Base-by-base conservation (phyloP, 2,888 invertebrate species). In the Phlogophora meticulosa region DNA sequence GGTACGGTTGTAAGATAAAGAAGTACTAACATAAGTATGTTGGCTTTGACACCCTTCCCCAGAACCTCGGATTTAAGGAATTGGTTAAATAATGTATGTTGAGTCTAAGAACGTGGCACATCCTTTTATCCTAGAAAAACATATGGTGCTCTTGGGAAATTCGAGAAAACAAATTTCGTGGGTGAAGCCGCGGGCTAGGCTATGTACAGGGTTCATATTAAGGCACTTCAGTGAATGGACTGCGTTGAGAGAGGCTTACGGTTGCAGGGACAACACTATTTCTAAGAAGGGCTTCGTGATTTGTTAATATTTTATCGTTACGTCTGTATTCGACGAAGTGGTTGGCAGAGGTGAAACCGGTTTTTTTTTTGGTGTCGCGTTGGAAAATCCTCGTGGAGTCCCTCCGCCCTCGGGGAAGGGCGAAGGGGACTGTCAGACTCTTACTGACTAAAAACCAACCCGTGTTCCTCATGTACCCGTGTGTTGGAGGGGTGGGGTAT, bases 81-180 rank as follows among this genome's bases (percentile, higher is more conserved):
- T 57, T 59, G 36, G 7, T 28, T 82, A 68, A 80, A 80, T 82
- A 64, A 80, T 80, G 55, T 66, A 80, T 76, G 43, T 36, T 61
- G 34, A 61, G 51, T 38, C 66, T 66, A 51, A 68, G 52, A 46
- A 51, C 48, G 58, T 40, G 55, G 56, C 55, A 49, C 36, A 56
- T 48, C 40, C 58, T 71, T 71, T 80, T 80, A 80, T 73, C 70
- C 68, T 79, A 76, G 70, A 69, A 68, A 79, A 80, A 77, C 62
- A 82, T 56, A 81, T 58, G 56, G 40, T 4, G 7, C 82, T 56
- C 74, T 40, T 9, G 80, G 76, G 82, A 80, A 81, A 82, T 80
- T 57, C 56, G 28, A 5, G 40, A 34, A 63, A 73, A 70, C 62
- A 69, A 53, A 51, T 64, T 78, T 58, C 49, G 13, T 38, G 60